Percentiles rank a stretch among this genome's conserved stretches.
These are phyloP conservation scores for Tupiocoris notatus DNA, from an alignment of 2,888 invertebrate genomes.

Conservation along the genomic window DNA sequence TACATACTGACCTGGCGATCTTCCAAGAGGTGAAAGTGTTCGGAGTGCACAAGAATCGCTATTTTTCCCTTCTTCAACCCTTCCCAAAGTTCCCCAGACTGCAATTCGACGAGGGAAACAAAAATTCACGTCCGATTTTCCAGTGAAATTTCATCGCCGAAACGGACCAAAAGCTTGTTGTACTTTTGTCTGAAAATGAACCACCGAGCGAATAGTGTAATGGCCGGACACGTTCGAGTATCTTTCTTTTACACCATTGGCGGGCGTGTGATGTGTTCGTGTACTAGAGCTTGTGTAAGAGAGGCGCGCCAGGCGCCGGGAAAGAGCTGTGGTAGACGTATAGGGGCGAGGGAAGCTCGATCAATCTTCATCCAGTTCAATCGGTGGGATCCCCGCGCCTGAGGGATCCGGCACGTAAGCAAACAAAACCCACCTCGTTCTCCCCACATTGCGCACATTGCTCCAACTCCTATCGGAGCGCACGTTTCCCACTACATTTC, in stretches of 20 bases:
- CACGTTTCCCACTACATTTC: neutral
- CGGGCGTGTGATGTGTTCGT: neutral
- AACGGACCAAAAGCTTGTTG: too few relatives aligned
- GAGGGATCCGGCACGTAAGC: constrained; percentile 43
- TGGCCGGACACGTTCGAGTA: neutral
- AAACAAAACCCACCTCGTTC: constrained; percentile 39
- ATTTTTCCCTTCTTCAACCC: too few relatives aligned
- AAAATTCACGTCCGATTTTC: too few relatives aligned
- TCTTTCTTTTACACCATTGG: neutral
- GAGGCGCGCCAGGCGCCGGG: neutral
- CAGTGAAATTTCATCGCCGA: too few relatives aligned
- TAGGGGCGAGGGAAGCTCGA: constrained; percentile 28
- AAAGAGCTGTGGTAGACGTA: neutral
- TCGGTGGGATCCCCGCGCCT: constrained; percentile 43
- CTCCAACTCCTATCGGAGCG: neutral
- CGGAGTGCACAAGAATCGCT: too few relatives aligned
- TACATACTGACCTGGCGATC: too few relatives aligned
- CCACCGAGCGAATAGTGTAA: too few relatives aligned
- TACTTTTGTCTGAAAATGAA: too few relatives aligned
- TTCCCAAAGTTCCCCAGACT: too few relatives aligned
- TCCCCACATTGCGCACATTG: neutral
- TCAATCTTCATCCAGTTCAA: constrained; percentile 44
- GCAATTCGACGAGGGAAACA: too few relatives aligned
- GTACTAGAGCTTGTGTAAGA: neutral
- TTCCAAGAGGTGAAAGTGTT: too few relatives aligned